Evolutionary conservation across 2,113 vertebrate species (phyloP), one percentile per base, ranked within the genome.

Genomic region (Lophura nycthemera): DNA sequence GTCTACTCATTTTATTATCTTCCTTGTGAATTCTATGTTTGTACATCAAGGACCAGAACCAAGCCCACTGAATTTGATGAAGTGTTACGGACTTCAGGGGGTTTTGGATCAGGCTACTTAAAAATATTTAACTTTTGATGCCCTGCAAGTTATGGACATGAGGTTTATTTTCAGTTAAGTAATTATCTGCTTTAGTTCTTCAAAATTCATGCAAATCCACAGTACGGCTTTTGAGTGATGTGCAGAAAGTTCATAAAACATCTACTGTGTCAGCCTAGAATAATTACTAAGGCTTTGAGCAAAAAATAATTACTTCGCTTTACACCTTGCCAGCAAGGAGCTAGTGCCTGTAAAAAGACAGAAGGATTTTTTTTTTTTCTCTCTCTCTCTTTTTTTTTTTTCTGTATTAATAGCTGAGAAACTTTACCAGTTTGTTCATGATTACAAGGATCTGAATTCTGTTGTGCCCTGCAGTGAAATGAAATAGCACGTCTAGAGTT

Each of bases 401-500:
- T 69, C 40, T 57, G 8, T 30, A 32, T 75, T 92, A 86, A 79
- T 52, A 81, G 61, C 43, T 21, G 32, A 50, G 79, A 40, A 89
- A 82, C 30, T 82, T 90, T 30, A 86, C 22, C 40, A 48, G 66
- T 93, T 78, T 89, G 73, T 76, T 96, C 74, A 48, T 12, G 86
- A 70, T 48, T 63, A 86, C 47, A 92, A 89, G 54, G 72, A 45
- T 92, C 61, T 81, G 38, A 92, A 90, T 36, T 34, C 13, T 71
- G 8, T 57, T 89, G 74, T 93, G 45, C 91, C 92, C 83, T 73
- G 69, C 76, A 90, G 90, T 86, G 74, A 90, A 95, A 90, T 79
- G 70, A 61, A 93, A 94, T 95, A 93, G 75, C 77, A 45, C 54
- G 70, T 94, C 86, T 82, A 36, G 70, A 42, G 66, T 90, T 89